Base-by-base conservation (phyloP, 2,888 invertebrate species). In the Metopia argyrocephala region DNA sequence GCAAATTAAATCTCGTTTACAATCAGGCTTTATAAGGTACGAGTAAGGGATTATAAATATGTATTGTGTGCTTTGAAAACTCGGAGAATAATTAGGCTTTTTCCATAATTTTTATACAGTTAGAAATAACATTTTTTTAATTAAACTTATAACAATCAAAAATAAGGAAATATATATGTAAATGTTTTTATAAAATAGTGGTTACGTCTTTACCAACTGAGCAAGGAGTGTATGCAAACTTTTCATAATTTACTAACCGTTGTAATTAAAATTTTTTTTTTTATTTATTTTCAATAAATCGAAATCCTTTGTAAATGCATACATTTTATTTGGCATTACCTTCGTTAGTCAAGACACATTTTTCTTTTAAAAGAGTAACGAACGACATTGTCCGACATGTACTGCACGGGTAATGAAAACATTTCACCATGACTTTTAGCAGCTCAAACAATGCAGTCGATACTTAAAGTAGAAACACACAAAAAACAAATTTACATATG, bases 311-410 rank as follows among this genome's bases (percentile, higher is more conserved):
- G 45, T 18, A 38, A 64, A 59, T 65, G 70, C 64, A 65, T 66
- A 27, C 12, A 65, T 71, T 76, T 12, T 65, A 61, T 75, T 70
- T 73, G 45, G 25, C 71, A 50, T 78, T 71, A 78, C 48, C 65
- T 71, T 70, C 61, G 15, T 50, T 50, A 31, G 62, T 65, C 27
- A 50, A 45, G 61, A 56, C 59, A 69, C 31, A 27, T 61, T 57
- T 28, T 57, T 57, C 4, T 28, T 4, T 1, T 15, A 54, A 66
- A 85, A 83, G 87, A 86, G 87, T 88, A 89, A 87, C 84, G 88
- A 88, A 89, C 89, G 88, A 86, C 89, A 88, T 88, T 88, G 88
- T 84, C 87, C 88, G 87, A 88, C 86, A 87, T 88, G 48, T 68
- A 69, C 57, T 76, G 69, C 79, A 80, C 75, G 50, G 54, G 65